Base-by-base conservation (phyloP, 2,888 invertebrate genomes). In the Flabesymbios commensalis region DNA sequence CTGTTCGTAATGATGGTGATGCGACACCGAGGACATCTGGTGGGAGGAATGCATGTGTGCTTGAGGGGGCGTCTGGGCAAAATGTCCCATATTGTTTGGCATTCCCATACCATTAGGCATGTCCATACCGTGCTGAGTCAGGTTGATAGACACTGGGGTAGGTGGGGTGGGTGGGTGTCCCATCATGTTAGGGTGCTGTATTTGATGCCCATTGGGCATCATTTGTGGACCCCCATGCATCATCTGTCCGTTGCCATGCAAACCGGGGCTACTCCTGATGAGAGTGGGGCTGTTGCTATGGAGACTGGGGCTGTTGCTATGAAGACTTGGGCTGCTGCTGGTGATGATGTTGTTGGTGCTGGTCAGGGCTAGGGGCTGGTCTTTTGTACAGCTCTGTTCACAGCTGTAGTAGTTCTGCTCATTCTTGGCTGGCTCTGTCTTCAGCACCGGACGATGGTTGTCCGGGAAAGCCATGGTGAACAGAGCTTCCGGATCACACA, bases 401-500 rank as follows among this genome's bases (percentile, higher is more conserved):
- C 36, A 19, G 42, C 42, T 24, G 7, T 7, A 7, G 10, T 49
- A 29, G 26, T 49, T 10, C 7, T 49, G 51, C 26, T 49, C 28
- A 10, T 14, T 7, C 19, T 14, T 24, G 17, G 26, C 26, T 10
- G 14, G 10, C 57, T 78, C 78, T 14, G 74, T 69, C 64, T 78
- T 79, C 36, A 79, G 73, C 41, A 77, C 70, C 70, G 78, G 68
- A 71, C 76, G 67, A 73, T 78, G 17, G 75, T 77, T 65, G 57
- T 72, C 72, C 1, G 72, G 68, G 64, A 80, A 78, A 29, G 82
- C 80, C 76, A 81, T 78, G 7, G 81, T 74, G 68, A 81, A 80
- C 24, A 83, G 72, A 2, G 81, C 78, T 42, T 83, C 83, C 2
- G 95, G 95, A 82, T 95, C 94, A 83, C 95, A 96, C 1, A 96